Evolutionary conservation across 2,797 vertebrate genomes (phyloP).

Genomic region (Schizothorax lantsangensis): DNA sequence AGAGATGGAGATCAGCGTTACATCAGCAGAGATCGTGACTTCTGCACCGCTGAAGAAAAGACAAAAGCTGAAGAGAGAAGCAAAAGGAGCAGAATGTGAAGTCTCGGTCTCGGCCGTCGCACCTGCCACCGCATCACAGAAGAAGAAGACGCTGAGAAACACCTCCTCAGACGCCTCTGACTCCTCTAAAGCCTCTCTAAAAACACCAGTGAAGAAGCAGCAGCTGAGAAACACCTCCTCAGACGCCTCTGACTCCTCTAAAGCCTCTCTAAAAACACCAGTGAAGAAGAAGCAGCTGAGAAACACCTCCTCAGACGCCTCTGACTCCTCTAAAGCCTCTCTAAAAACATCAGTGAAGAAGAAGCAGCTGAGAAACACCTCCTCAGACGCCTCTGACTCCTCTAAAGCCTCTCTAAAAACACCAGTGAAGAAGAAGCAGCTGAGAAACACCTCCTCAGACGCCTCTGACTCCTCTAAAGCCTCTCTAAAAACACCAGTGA

Average conservation of each 20-base stretch:
- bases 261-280: neutral
- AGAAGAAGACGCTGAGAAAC: neutral
- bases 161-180: too few species aligned
- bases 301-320: too few species aligned
- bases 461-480: neutral
- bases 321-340: neutral
- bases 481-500: conserved; percentile 19
- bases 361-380: neutral
- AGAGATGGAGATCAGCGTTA: neutral
- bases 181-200: neutral
- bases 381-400: too few species aligned
- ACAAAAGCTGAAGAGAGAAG: conserved; percentile 18
- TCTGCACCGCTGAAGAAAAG: conserved; percentile 4
- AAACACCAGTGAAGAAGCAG: conserved; percentile 38
- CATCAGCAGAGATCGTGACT: neutral
- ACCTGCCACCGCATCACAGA: neutral
- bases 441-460: too few species aligned
- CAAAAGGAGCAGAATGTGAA: neutral
- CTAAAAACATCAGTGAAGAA: conserved; percentile 38
- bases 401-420: neutral
- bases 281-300: conserved; percentile 40
- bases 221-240: neutral
- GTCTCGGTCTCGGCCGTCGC: neutral
- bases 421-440: neutral
- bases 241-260: too few species aligned